phyloP scores from a whole-genome alignment of 2,888 invertebrate genomes.

The Amiota communis region DNA sequence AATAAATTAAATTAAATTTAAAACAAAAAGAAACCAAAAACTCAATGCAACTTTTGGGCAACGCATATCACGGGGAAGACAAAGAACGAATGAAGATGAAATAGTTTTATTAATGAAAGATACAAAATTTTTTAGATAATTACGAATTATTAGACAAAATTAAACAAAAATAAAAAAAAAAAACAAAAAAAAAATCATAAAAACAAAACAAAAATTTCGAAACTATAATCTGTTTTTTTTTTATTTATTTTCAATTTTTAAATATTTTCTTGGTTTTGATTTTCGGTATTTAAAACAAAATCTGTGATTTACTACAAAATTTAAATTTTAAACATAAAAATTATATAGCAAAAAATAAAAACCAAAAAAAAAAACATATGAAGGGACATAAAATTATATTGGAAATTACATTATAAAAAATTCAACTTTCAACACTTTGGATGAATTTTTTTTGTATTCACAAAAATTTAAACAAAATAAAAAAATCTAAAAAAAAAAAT shows the following conservation, averaged over 20 bases:
- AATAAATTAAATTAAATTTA: neutral
- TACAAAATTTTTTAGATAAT: slow-evolving; percentile 63
- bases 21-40: slow-evolving; percentile 40
- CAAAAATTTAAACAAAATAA: slow-evolving; percentile 29
- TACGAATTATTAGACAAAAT: slow-evolving; percentile 71
- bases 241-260: too few species aligned
- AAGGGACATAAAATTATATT: slow-evolving; percentile 39
- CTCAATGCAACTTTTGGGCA: slow-evolving; percentile 56
- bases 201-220: slow-evolving; percentile 53
- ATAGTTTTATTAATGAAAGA: slow-evolving; percentile 1
- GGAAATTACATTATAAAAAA: slow-evolving; percentile 42
- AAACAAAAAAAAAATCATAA: slow-evolving; percentile 36
- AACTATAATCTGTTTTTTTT: slow-evolving; percentile 61
- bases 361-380: slow-evolving; percentile 33
- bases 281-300: slow-evolving; percentile 71
- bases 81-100: slow-evolving; percentile 21
- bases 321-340: slow-evolving; percentile 62
- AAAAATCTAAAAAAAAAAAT: slow-evolving; percentile 35
- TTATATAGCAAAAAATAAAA: slow-evolving; percentile 55
- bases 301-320: slow-evolving; percentile 73
- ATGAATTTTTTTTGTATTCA: slow-evolving; percentile 41
- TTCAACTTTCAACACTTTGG: slow-evolving; percentile 45
- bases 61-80: slow-evolving; percentile 57
- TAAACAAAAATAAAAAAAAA: slow-evolving; percentile 46
- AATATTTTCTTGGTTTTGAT: slow-evolving; percentile 41